Base-by-base conservation (phyloP, 2,888 invertebrate genomes). In the Acleris literana region DNA sequence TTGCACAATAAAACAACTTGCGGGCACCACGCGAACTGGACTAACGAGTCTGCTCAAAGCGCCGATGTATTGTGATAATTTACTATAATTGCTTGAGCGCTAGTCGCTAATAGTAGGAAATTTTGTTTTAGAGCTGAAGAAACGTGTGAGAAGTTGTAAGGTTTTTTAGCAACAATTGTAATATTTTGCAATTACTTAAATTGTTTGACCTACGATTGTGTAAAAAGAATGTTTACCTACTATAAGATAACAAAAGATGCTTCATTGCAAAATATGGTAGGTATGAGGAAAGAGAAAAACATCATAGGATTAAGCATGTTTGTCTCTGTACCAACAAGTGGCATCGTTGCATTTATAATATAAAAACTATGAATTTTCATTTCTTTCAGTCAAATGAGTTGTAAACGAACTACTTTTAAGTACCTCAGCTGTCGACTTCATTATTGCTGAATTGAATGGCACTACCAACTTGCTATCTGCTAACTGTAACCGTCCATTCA, bases 1-100 rank as follows among this genome's bases (percentile, higher is more conserved):
- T 90, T 88, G 85, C 88, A 88, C 89, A 87, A 87, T 88, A 89
- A 90, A 89, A 89, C 84, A 78, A 78, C 78, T 77, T 74, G 71
- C 76, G 76, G 76, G 76, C 76, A 72, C 74, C 74, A 76, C 77
- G 76, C 78, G 13, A 73, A 74, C 73, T 75, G 76, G 77, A 77
- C 82, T 85, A 88, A 87, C 85, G 84, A 87, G 79, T 77, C 64
- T 64, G 64, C 64, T 71, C 64, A 49, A 68, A 56, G 68, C 72
- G 61, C 61, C 69, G 72, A 67, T 74, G 72, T 69, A 72, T 77
- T 74, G 74, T 74, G 81, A 75, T 84, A 84, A 85, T 80, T 72
- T 60, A 68, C 65, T 55, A 70, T 75, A 80, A 78, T 78, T 78
- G 71, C 54, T 63, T 44, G 61, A 62, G 57, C 70, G 68, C 18